A percentile compares a stretch with the other conserved stretches of the same genome.
Conservation (phyloP, 1,140 invertebrate species). For the Diabrotica virgifera region DNA sequence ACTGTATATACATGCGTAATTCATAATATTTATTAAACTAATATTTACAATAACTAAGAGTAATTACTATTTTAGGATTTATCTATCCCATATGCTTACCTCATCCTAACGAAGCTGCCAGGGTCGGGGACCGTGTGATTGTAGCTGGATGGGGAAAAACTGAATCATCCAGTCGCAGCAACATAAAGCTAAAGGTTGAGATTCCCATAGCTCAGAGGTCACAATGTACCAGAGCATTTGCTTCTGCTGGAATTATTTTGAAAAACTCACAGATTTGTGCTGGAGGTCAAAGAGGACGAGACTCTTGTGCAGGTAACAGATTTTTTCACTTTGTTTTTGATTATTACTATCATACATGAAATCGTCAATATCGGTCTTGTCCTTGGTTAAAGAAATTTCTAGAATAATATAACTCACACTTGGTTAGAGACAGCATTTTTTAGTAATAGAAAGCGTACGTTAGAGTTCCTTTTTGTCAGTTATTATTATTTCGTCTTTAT, state of each 20-base stretch:
- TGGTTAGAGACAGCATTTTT: too few relatives aligned
- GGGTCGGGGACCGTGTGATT: conserved; percentile 46
- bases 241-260: conserved; percentile 45
- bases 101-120: conserved; percentile 31
- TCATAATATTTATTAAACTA: too few relatives aligned
- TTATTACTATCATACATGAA: too few relatives aligned
- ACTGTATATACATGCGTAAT: too few relatives aligned
- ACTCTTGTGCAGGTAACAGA: conserved; percentile 55
- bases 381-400: too few relatives aligned
- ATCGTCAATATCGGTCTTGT: too few relatives aligned
- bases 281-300: conserved; percentile 59
- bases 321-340: too few relatives aligned
- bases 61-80: conserved; percentile 40
- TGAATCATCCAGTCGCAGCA: conserved; percentile 48
- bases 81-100: conserved; percentile 71
- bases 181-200: conserved; percentile 43
- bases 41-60: too few relatives aligned
- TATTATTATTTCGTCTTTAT: too few relatives aligned
- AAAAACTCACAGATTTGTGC: conserved; percentile 58
- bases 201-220: conserved; percentile 49
- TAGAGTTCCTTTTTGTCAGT: too few relatives aligned
- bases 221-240: conserved; percentile 51
- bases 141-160: conserved; percentile 68
- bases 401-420: too few relatives aligned
- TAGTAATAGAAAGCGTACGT: too few relatives aligned